phyloP scores from a whole-genome alignment of 2,797 vertebrate species.

The Poecilia picta region DNA sequence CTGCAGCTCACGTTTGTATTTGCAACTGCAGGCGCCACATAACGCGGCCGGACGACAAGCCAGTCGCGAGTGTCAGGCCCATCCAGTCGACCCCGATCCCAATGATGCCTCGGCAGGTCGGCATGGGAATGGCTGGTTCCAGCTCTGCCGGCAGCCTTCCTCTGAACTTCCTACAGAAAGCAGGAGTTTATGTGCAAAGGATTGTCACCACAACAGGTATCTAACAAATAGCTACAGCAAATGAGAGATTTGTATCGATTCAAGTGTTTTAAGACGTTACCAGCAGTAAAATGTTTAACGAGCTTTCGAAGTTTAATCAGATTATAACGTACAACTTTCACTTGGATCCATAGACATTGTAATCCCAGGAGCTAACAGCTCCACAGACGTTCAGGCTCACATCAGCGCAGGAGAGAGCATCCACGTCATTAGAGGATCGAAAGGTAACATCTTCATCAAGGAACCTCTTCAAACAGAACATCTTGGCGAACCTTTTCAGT shows the following conservation, averaged over 20 bases:
- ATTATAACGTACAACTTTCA: not conserved
- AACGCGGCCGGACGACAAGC: slow-evolving; percentile 91
- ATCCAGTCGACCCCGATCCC: slow-evolving; percentile 98
- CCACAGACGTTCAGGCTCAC: slow-evolving; percentile 94
- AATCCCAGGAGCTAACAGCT: slow-evolving; percentile 95
- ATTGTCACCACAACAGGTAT: slow-evolving; percentile 97
- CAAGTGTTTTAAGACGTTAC: not conserved
- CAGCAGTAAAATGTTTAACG: not conserved
- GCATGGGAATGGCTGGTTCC: slow-evolving; percentile 85
- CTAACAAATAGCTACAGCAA: not conserved
- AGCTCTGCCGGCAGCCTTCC: slow-evolving; percentile 89
- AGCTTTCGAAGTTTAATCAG: not conserved
- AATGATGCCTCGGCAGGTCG: slow-evolving; percentile 96
- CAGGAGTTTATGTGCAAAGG: slow-evolving; percentile 95
- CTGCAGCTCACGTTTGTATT: not conserved
- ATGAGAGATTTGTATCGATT: not conserved
- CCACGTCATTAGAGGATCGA: slow-evolving; percentile 96
- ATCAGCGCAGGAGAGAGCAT: slow-evolving; percentile 97
- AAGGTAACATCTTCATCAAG: slow-evolving; percentile 81
- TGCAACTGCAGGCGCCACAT: slow-evolving; percentile 84
- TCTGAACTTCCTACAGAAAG: slow-evolving; percentile 95
- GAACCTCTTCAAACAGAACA: not conserved
- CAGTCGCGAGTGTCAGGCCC: slow-evolving; percentile 94
- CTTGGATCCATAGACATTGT: slow-evolving; percentile 89
- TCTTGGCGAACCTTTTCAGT: not conserved